A percentile compares a stretch with the other conserved stretches of the same genome.
phyloP scores from a whole-genome alignment of 1,140 invertebrate species.

The Nixonia krombeini region DNA sequence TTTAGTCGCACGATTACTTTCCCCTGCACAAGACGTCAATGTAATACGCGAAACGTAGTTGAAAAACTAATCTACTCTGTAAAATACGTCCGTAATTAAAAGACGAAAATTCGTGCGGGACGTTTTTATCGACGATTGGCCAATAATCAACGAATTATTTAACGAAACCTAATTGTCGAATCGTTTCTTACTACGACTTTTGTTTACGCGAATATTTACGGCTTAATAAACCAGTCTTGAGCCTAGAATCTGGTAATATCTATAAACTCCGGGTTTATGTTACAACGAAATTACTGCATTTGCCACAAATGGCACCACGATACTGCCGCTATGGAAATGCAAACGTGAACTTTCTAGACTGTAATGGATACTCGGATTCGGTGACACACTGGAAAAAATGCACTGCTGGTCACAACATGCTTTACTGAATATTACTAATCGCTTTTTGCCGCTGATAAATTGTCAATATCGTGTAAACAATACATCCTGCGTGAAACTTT shows the following conservation, averaged over 20 bases:
- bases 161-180: no score
- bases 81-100: background rate
- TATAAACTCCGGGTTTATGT: background rate
- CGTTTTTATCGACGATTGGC: background rate
- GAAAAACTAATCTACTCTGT: background rate
- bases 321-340: no score
- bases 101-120: background rate
- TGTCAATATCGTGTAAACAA: conserved; percentile 39
- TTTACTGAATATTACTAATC: conserved; percentile 44
- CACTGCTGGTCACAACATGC: conserved; percentile 17
- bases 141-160: background rate
- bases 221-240: no score
- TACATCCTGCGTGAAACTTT: conserved; percentile 36
- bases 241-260: no score
- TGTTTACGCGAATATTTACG: no score
- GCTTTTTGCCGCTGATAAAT: conserved; percentile 37
- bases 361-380: background rate
- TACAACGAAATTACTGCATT: no score
- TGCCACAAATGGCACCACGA: no score
- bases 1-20: background rate
- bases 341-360: conserved; percentile 25
- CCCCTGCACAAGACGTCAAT: background rate
- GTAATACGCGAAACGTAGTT: background rate
- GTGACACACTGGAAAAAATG: conserved; percentile 14
- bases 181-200: no score